Base-by-base conservation (phyloP, 2,113 vertebrate genomes). In the Pycnonotus jocosus region DNA sequence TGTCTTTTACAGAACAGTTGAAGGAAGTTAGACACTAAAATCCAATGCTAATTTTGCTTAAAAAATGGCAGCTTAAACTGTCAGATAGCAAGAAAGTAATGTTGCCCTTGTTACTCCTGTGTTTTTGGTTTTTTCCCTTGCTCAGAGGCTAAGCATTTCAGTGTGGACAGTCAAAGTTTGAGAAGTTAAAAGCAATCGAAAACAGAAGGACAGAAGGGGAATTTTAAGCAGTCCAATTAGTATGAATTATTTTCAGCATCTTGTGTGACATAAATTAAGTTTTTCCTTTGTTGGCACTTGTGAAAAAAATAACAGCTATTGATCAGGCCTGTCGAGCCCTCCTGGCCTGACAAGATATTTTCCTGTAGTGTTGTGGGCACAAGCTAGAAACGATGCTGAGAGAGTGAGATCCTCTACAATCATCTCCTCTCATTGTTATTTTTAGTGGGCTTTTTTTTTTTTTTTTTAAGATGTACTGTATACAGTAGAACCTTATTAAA, bases 401-500 rank as follows among this genome's bases (percentile, higher is more conserved):
- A 87, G 74, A 90, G 84, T 91, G 91, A 96, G 91, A 95, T 96
- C 79, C 95, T 97, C 87, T 89, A 80, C 96, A 93, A 64, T 73
- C 91, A 96, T 94, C 95, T 95, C 54, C 56, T 54, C 86, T 91
- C 74, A 77, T 95, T 94, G 88, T 95, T 97, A 96, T 97, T 96
- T 95, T 97, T 97, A 95, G 93, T 89, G 90, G 68, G 60, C 62
- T 13, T 33, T n/a, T n/a, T 57, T 58, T 58, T 24, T 21, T 21
- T 90, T 90, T 95, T 71, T 95, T 95, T 95, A 71, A 94, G 90
- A 80, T 86, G 85, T 78, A 88, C 94, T 86, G 88, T 96, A 86
- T 95, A 96, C 95, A 95, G 88, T 95, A 83, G 90, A 96, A 96
- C 88, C 84, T 92, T 96, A 95, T 85, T 96, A 95, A 95, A 95